Evolutionary conservation across 1,140 invertebrate species (phyloP).

Genomic region (Neodiprion virginianus): DNA sequence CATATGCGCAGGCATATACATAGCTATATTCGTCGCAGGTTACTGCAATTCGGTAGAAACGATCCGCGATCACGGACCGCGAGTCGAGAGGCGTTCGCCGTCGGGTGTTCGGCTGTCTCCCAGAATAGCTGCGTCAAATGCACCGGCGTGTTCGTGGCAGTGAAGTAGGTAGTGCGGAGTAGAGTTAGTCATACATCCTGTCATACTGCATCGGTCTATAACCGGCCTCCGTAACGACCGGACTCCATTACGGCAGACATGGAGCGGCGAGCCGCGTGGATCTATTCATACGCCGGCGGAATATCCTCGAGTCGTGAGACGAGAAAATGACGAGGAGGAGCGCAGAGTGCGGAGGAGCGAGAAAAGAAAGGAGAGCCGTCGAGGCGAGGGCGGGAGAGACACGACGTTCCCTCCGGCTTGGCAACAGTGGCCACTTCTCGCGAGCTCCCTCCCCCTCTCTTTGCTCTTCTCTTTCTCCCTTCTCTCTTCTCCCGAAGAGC

Average conservation of each 20-base stretch:
- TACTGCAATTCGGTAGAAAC: no score
- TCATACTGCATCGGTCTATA: conserved; percentile 47
- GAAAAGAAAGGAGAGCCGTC: conserved; percentile 13
- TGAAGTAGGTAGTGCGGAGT: neutral
- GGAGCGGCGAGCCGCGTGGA: neutral
- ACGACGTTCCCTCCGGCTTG: conserved; percentile 35
- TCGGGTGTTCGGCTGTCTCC: conserved; percentile 37
- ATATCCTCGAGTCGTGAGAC: conserved; percentile 14
- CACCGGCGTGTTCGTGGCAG: no score
- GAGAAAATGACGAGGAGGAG: conserved; percentile 22
- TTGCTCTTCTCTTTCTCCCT: neutral
- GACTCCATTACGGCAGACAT: neutral
- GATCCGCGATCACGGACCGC: no score
- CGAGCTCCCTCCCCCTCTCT: conserved; percentile 2
- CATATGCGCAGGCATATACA: no score
- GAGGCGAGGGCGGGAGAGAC: conserved; percentile 21
- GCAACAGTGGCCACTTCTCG: conserved; percentile 48
- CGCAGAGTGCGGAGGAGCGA: conserved; percentile 20
- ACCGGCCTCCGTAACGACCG: conserved; percentile 26
- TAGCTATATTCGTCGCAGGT: no score
- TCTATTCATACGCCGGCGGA: conserved; percentile 17
- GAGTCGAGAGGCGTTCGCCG: neutral
- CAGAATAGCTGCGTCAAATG: conserved; percentile 46
- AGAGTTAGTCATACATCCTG: conserved; percentile 57
- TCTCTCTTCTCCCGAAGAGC: conserved; percentile 5